Percentiles rank a stretch among this genome's conserved stretches.
Evolutionary conservation across 2,888 invertebrate genomes (phyloP).

Genomic region (Frankliniella intonsa): DNA sequence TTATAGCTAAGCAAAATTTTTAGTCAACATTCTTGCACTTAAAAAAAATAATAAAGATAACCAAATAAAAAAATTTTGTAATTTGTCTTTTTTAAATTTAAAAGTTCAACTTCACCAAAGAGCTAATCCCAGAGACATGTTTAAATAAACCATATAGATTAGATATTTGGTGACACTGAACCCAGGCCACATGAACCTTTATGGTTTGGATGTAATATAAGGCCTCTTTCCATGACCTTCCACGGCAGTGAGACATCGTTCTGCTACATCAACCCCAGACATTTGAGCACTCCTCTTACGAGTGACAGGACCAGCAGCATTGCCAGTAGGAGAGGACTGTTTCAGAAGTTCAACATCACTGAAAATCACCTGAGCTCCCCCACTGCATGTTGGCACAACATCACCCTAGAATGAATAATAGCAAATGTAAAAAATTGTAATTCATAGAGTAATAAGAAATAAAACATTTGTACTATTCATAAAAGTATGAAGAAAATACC

Average conservation of each 20-base stretch:
- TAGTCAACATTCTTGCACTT: not conserved
- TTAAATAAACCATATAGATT: not conserved
- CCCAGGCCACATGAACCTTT: not conserved
- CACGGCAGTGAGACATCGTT: slow-evolving; percentile 46
- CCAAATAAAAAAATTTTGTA: not conserved
- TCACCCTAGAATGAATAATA: slow-evolving; percentile 61
- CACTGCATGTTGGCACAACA: slow-evolving; percentile 87
- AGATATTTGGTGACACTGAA: not conserved
- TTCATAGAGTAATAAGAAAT: not conserved
- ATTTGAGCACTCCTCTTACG: slow-evolving; percentile 43
- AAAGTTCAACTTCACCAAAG: not conserved
- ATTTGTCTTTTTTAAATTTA: not conserved
- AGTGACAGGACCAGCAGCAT: slow-evolving; percentile 44
- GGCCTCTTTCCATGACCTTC: slow-evolving; percentile 42
- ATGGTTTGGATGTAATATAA: not conserved
- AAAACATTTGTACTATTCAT: not conserved
- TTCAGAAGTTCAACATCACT: slow-evolving; percentile 87
- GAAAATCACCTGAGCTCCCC: slow-evolving; percentile 93
- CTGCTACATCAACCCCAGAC: slow-evolving; percentile 39
- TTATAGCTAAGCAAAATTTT: not conserved
- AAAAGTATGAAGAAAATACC: slow-evolving; percentile 45
- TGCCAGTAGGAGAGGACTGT: slow-evolving; percentile 67
- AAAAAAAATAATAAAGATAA: no score
- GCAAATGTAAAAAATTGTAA: not conserved
- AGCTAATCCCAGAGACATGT: not conserved